phyloP scores from a whole-genome alignment of 2,797 vertebrate genomes.

The Neomorphus geoffroyi region DNA sequence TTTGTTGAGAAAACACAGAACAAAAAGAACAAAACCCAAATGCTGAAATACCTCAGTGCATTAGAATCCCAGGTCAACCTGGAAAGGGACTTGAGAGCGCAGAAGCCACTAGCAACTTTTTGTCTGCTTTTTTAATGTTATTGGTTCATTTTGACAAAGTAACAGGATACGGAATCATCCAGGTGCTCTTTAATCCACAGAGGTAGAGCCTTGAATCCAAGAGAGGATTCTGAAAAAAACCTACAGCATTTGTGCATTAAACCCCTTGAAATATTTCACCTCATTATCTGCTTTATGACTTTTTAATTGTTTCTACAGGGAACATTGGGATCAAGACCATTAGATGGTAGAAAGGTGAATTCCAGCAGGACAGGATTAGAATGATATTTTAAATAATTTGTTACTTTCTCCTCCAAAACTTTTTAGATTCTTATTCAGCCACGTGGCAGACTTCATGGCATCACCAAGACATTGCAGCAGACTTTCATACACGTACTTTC shows the following conservation, averaged over 20 bases:
- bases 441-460: rapidly evolving
- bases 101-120: not conserved
- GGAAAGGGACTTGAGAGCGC: not conserved
- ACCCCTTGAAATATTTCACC: not conserved
- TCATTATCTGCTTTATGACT: not conserved
- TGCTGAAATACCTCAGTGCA: not conserved
- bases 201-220: not conserved
- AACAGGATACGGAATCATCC: rapidly evolving
- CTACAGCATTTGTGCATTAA: not conserved
- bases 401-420: not conserved
- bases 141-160: not conserved
- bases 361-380: not conserved
- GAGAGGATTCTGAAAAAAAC: not conserved
- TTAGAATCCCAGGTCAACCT: not conserved
- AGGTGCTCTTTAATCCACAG: not conserved
- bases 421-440: not conserved
- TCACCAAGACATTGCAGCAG: not conserved
- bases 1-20: not conserved
- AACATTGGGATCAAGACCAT: not conserved
- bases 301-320: not conserved
- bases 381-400: not conserved
- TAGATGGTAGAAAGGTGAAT: not conserved
- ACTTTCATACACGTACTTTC: not conserved
- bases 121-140: not conserved
- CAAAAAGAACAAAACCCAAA: not conserved